A percentile compares a stretch with the other conserved stretches of the same genome.
Evolutionary conservation across 2,888 invertebrate species (phyloP).

Genomic region (Drosophila suboccidentalis): DNA sequence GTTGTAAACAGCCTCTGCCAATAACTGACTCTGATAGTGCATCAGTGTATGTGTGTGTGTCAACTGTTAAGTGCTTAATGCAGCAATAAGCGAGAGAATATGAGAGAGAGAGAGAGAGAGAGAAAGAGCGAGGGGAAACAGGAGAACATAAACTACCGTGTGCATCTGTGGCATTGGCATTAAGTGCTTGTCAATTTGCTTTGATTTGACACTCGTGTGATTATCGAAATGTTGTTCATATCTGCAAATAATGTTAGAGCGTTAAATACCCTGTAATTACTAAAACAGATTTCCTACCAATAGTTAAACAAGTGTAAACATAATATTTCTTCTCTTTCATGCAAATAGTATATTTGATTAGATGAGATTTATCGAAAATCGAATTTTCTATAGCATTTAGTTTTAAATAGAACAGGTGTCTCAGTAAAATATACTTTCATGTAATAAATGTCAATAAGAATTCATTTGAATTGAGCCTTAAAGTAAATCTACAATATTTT

Average conservation of each 20-base stretch:
- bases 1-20: slow-evolving; percentile 30
- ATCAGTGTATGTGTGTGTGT: slow-evolving; percentile 8
- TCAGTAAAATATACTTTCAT: no score
- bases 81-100: slow-evolving; percentile 38
- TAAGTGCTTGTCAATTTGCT: slow-evolving; percentile 61
- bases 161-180: slow-evolving; percentile 55
- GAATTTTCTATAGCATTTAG: neutral
- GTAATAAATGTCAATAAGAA: no score
- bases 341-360: no score
- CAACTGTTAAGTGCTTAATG: slow-evolving; percentile 59
- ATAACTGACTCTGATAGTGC: slow-evolving; percentile 19
- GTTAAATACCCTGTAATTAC: neutral
- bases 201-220: slow-evolving; percentile 40
- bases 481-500: no score
- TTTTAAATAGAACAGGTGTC: neutral
- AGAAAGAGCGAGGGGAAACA: slow-evolving; percentile 8
- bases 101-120: slow-evolving; percentile 10
- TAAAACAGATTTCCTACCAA: no score
- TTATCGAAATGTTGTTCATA: slow-evolving; percentile 28
- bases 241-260: neutral
- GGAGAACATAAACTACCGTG: slow-evolving; percentile 21
- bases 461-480: no score
- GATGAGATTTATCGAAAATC: neutral
- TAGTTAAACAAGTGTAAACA: no score
- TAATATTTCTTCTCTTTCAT: no score